These are phyloP conservation scores for Drosophila varians DNA, from an alignment of 1,140 invertebrate species.

Conservation along the genomic window DNA sequence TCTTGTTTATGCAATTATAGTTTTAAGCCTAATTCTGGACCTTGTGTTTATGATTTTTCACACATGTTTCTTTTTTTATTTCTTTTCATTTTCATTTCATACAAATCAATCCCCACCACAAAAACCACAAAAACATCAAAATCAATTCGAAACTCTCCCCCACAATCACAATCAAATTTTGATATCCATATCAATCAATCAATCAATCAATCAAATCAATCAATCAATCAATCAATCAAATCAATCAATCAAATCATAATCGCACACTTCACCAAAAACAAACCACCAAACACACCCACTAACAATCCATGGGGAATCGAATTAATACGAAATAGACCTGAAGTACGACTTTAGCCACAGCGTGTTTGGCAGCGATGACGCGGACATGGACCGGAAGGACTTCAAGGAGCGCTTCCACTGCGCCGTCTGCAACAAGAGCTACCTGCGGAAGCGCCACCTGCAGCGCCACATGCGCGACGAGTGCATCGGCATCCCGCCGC, in stretches of 20 bases:
- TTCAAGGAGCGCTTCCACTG: conserved; percentile 85
- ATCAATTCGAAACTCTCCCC: conserved; percentile 34
- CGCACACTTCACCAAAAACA: conserved; percentile 16
- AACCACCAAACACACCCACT: conserved; percentile 23
- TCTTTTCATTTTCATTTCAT: conserved; percentile 83
- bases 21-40: conserved; percentile 34
- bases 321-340: conserved; percentile 39
- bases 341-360: conserved; percentile 65
- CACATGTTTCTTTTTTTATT: conserved; percentile 75
- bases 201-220: conserved; percentile 10
- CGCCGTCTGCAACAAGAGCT: conserved; percentile 86
- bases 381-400: conserved; percentile 19
- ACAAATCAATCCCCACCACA: conserved; percentile 20
- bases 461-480: conserved; percentile 88
- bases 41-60: conserved; percentile 73
- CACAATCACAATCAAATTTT: conserved; percentile 12
- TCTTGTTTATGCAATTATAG: conserved; percentile 37
- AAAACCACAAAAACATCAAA: conserved; percentile 38
- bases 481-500: conserved; percentile 87
- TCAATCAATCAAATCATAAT: conserved; percentile 5
- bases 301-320: conserved; percentile 19
- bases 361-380: conserved; percentile 54
- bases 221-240: conserved; percentile 3
- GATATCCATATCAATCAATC: too few species aligned
- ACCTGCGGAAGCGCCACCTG: conserved; percentile 87